These are phyloP conservation scores for Palythoa grandis DNA, from an alignment of 92 coral and sea anemone species.

Conservation along the genomic window DNA sequence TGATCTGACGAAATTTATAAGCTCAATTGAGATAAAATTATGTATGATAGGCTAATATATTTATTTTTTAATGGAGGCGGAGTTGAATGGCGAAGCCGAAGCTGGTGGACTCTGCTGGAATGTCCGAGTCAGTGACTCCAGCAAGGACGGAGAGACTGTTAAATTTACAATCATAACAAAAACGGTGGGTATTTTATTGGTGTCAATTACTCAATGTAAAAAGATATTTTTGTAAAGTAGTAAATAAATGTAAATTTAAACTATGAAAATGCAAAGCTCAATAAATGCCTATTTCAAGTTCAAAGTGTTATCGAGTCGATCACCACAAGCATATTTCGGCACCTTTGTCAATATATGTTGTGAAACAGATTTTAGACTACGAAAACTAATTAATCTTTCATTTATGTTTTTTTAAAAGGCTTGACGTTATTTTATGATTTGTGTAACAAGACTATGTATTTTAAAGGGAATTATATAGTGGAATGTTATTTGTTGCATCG, in stretches of 20 bases:
- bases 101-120: slow-evolving; percentile 24
- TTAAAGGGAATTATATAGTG: too few relatives aligned
- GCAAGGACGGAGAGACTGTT: slow-evolving; percentile 41
- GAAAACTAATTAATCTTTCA: not conserved
- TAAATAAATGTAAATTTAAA: not conserved
- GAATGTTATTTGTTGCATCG: too few relatives aligned
- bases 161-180: slow-evolving; percentile 44
- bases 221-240: not conserved
- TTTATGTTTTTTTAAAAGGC: too few relatives aligned
- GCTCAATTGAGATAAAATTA: not conserved
- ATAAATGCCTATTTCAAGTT: not conserved
- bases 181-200: slow-evolving; percentile 28
- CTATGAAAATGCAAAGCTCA: not conserved
- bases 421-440: not conserved
- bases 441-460: not conserved
- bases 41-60: not conserved
- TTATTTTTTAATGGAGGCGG: slow-evolving; percentile 1
- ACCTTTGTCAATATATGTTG: not conserved
- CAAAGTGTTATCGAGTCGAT: not conserved
- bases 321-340: not conserved
- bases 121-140: slow-evolving; percentile 40
- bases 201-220: not conserved
- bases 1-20: not conserved
- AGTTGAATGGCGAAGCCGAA: slow-evolving; percentile 37
- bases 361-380: not conserved